phyloP scores from a whole-genome alignment of 2,888 invertebrate genomes.

The Tromatobia lineatoria region DNA sequence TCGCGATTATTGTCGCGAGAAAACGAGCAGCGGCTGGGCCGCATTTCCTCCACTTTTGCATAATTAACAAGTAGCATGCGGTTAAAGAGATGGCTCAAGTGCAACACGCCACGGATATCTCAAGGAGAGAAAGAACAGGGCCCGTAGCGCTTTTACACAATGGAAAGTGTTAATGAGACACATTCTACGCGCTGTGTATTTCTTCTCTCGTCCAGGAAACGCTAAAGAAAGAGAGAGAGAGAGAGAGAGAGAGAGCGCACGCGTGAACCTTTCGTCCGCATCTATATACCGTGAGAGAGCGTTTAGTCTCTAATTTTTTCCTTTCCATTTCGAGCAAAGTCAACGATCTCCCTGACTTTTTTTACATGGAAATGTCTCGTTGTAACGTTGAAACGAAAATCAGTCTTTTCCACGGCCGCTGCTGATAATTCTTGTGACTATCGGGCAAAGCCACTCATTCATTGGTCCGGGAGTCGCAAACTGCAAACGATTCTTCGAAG shows the following conservation, averaged over 20 bases:
- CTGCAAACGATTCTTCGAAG: neutral
- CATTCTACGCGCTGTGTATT: constrained; percentile 43
- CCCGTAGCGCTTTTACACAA: constrained; percentile 10
- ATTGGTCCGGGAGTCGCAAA: constrained; percentile 1
- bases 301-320: constrained; percentile 45
- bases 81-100: constrained; percentile 15
- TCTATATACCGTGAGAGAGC: neutral
- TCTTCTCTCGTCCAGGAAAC: constrained; percentile 17
- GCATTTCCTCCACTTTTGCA: constrained; percentile 33
- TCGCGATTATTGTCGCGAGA: constrained; percentile 9
- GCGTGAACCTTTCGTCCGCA: constrained; percentile 15
- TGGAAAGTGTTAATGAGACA: constrained; percentile 64
- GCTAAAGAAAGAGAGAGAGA: neutral
- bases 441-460: constrained; percentile 22
- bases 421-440: neutral
- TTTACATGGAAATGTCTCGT: constrained; percentile 12
- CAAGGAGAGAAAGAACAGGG: constrained; percentile 10
- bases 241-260: too few species aligned
- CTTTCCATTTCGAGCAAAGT: constrained; percentile 16
- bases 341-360: constrained; percentile 1
- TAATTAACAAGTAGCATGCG: constrained; percentile 39
- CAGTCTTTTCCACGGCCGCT: neutral
- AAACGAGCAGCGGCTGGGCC: neutral
- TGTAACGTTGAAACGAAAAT: neutral
- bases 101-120: constrained; percentile 14